phyloP scores from a whole-genome alignment of 2,888 invertebrate genomes.

The Charanyca ferruginea region DNA sequence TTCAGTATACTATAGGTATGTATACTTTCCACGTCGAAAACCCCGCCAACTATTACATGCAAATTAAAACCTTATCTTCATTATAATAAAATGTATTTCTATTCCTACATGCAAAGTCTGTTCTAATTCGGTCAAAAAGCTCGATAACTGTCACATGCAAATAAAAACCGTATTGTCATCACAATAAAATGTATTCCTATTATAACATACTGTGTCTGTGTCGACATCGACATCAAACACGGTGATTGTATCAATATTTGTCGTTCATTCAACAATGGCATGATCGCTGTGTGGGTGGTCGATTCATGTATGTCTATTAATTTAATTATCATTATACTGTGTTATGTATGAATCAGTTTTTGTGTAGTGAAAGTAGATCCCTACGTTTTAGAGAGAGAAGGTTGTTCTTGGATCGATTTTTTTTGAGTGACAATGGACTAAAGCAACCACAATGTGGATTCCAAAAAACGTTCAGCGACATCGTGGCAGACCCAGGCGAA shows the following conservation, averaged over 20 bases:
- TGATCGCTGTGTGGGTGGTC: constrained; percentile 81
- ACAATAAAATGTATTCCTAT: constrained; percentile 46
- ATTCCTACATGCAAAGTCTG: too few relatives aligned
- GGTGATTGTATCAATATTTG: constrained; percentile 86
- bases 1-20: too few relatives aligned
- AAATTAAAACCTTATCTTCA: too few relatives aligned
- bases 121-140: constrained; percentile 2
- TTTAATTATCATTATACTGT: constrained; percentile 81
- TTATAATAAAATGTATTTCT: too few relatives aligned
- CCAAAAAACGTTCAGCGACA: too few relatives aligned
- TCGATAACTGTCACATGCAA: constrained; percentile 3
- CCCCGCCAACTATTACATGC: too few relatives aligned
- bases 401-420: too few relatives aligned
- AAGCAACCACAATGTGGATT: too few relatives aligned
- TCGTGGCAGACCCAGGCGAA: too few relatives aligned
- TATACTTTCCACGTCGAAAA: too few relatives aligned
- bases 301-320: constrained; percentile 80
- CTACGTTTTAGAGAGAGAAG: background rate
- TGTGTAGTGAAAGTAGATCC: constrained; percentile 69
- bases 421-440: background rate
- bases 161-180: constrained; percentile 28
- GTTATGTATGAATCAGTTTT: constrained; percentile 75
- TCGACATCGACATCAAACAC: constrained; percentile 73
- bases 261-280: constrained; percentile 83
- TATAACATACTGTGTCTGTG: constrained; percentile 10